phyloP scores from a whole-genome alignment of 2,888 invertebrate species.

The Dolomedes plantarius region DNA sequence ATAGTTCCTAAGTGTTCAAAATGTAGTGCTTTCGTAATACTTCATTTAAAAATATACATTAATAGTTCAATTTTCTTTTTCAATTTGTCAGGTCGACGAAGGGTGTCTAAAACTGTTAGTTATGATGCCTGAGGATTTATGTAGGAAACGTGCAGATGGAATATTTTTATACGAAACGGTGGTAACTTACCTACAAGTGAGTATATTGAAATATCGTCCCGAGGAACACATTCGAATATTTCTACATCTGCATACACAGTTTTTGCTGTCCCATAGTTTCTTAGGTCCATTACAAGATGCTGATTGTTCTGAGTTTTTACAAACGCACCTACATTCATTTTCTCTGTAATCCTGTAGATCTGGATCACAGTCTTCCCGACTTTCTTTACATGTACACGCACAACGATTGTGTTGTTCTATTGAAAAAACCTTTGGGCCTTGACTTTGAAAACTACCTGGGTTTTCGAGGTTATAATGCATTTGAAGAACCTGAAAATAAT shows the following conservation, averaged over 20 bases:
- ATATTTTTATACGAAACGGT: too few species aligned
- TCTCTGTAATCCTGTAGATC: slow-evolving; percentile 80
- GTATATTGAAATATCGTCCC: slow-evolving; percentile 81
- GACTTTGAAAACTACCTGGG: slow-evolving; percentile 31
- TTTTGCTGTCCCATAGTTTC: slow-evolving; percentile 80
- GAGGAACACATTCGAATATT: slow-evolving; percentile 80
- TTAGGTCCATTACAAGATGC: slow-evolving; percentile 80
- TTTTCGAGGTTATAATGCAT: slow-evolving; percentile 19
- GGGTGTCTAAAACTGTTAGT: too few species aligned
- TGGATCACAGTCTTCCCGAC: slow-evolving; percentile 79
- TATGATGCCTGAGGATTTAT: too few species aligned
- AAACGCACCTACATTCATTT: slow-evolving; percentile 81
- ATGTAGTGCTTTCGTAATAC: too few species aligned
- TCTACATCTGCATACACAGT: slow-evolving; percentile 82
- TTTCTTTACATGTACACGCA: slow-evolving; percentile 35
- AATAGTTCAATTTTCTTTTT: too few species aligned
- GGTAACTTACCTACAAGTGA: slow-evolving; percentile 81
- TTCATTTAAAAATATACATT: too few species aligned
- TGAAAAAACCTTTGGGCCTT: slow-evolving; percentile 10
- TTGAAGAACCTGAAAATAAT: slow-evolving; percentile 35
- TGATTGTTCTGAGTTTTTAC: slow-evolving; percentile 81
- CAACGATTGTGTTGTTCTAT: slow-evolving; percentile 66
- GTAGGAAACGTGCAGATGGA: too few species aligned
- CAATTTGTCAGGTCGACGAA: too few species aligned
- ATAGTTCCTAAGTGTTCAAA: too few species aligned